A percentile compares a stretch with the other conserved stretches of the same genome.
Conservation (phyloP, 1,140 invertebrate species). For the Trachymyrmex septentrionalis region DNA sequence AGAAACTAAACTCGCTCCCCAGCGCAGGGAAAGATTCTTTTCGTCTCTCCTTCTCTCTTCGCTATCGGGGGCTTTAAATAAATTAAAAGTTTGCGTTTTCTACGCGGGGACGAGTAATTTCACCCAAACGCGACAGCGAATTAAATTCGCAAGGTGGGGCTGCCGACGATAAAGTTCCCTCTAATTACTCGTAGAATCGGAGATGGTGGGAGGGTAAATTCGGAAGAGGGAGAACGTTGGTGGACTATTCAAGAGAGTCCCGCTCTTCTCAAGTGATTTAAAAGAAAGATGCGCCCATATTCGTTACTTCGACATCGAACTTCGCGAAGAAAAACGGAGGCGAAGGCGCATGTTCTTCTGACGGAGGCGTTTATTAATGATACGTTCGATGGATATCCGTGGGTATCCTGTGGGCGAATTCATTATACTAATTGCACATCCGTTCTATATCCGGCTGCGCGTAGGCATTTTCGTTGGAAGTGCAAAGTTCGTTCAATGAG, state of each 20-base stretch:
- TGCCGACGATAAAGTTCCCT: constrained; percentile 53
- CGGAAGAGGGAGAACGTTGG: not conserved
- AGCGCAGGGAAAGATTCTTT: constrained; percentile 26
- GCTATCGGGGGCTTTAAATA: constrained; percentile 71
- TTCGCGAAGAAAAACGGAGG: constrained; percentile 5
- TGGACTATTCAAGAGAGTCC: constrained; percentile 40
- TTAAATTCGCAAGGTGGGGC: constrained; percentile 25
- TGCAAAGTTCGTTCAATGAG: not conserved
- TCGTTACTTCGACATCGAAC: constrained; percentile 14
- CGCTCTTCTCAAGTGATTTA: not conserved
- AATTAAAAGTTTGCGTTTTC: constrained; percentile 76
- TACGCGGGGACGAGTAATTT: not conserved
- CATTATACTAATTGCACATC: constrained; percentile 46
- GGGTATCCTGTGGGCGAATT: constrained; percentile 29
- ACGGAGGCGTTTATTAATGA: constrained; percentile 47
- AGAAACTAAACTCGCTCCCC: not conserved
- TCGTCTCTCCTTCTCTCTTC: not conserved
- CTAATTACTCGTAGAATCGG: constrained; percentile 64
- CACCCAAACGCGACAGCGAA: constrained; percentile 14
- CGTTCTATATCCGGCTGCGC: not conserved
- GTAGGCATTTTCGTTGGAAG: constrained; percentile 24
- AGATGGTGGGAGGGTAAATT: not conserved
- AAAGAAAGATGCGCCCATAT: constrained; percentile 9
- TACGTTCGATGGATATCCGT: constrained; percentile 27
- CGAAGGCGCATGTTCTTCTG: not conserved